These are phyloP conservation scores for Bilobella aurantiaca DNA, from an alignment of 1,140 invertebrate species.

Conservation along the genomic window DNA sequence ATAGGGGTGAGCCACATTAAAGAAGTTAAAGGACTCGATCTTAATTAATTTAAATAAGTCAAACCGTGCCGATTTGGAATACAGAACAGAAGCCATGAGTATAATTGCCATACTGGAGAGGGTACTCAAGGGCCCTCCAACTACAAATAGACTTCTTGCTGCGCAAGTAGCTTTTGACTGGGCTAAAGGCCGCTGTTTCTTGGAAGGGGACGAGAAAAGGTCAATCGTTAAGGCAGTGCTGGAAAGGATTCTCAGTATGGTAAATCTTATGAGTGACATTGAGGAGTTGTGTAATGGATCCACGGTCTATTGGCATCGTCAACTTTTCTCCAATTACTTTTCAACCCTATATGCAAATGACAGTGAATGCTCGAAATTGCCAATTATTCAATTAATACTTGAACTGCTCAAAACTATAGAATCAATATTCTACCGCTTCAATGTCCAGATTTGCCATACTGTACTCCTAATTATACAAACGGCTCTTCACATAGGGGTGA, in stretches of 20 bases:
- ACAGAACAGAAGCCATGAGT: slow-evolving; percentile 53
- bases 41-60: neutral
- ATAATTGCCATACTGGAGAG: slow-evolving; percentile 22
- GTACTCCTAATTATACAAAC: slow-evolving; percentile 57
- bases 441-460: slow-evolving; percentile 49
- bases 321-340: slow-evolving; percentile 65
- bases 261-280: slow-evolving; percentile 44
- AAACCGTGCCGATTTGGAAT: slow-evolving; percentile 18
- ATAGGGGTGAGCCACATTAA: slow-evolving; percentile 51
- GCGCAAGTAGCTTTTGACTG: slow-evolving; percentile 55
- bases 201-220: slow-evolving; percentile 42
- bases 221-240: slow-evolving; percentile 47
- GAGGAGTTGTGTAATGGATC: slow-evolving; percentile 46
- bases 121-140: slow-evolving; percentile 48
- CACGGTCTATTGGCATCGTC: slow-evolving; percentile 72
- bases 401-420: slow-evolving; percentile 71
- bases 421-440: slow-evolving; percentile 49
- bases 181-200: slow-evolving; percentile 46
- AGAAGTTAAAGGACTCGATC: slow-evolving; percentile 44
- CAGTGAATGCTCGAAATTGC: slow-evolving; percentile 40
- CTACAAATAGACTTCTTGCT: slow-evolving; percentile 52
- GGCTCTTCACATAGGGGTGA: slow-evolving; percentile 54
- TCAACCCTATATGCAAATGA: slow-evolving; percentile 54
- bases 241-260: slow-evolving; percentile 52
- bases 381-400: slow-evolving; percentile 39